These are phyloP conservation scores for Mungos mungo DNA, from an alignment of 2,113 vertebrate species.

Conservation along the genomic window DNA sequence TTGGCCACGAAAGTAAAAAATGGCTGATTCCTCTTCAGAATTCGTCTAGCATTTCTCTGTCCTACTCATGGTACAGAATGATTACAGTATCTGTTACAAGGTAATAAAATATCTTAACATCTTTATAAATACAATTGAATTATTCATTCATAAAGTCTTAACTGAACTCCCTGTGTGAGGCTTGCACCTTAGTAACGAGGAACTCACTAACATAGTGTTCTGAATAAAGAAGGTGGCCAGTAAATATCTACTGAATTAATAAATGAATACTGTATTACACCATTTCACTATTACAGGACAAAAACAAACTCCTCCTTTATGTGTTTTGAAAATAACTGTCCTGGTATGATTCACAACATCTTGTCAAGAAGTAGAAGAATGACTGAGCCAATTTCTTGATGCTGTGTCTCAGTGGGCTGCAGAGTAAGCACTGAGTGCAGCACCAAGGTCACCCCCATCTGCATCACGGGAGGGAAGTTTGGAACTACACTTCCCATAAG, in stretches of 20 bases:
- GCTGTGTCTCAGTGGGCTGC: background rate
- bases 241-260: background rate
- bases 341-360: background rate
- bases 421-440: background rate
- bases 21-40: background rate
- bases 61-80: background rate
- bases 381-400: background rate
- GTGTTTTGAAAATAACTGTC: background rate
- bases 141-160: slow-evolving; percentile 12
- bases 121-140: background rate
- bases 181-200: background rate
- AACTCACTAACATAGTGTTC: background rate
- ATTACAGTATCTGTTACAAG: background rate
- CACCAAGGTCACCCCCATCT: background rate
- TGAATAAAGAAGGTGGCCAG: background rate
- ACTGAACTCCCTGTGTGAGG: background rate
- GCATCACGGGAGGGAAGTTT: background rate
- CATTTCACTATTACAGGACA: background rate
- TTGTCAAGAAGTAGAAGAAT: background rate
- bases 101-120: background rate
- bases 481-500: slow-evolving; percentile 1
- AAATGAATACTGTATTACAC: background rate
- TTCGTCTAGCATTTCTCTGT: background rate
- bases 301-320: background rate
- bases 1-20: background rate